Conservation (phyloP, 2,797 vertebrate genomes). For the Fratercula arctica region DNA sequence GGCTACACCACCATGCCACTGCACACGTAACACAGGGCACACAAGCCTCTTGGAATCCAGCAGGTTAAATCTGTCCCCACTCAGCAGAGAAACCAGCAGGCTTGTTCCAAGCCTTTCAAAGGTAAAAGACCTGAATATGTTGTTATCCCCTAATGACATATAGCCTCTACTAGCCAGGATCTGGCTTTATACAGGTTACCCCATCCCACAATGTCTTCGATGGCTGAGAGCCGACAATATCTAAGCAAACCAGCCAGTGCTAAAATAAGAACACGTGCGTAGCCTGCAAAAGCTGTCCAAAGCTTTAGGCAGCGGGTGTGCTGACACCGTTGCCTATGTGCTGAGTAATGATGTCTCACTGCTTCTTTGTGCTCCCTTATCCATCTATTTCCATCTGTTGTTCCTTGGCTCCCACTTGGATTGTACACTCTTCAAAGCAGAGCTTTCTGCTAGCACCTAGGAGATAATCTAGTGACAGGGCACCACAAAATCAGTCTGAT, state of each 20-base stretch:
- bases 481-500: neutral
- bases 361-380: neutral
- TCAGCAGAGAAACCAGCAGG: neutral
- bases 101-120: neutral
- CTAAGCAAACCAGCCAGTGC: neutral
- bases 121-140: neutral
- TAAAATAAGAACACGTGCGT: neutral
- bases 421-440: neutral
- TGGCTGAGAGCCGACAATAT: neutral
- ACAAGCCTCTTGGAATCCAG: fast-evolving
- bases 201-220: neutral
- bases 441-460: neutral
- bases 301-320: conserved; percentile 11
- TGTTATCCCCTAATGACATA: neutral
- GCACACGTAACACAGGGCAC: fast-evolving
- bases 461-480: neutral
- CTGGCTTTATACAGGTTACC: neutral
- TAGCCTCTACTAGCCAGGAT: neutral
- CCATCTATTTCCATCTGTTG: conserved; percentile 35
- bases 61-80: neutral
- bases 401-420: neutral
- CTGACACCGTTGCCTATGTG: neutral
- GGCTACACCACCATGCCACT: neutral
- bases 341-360: conserved; percentile 45
- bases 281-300: conserved; percentile 27